Conservation (phyloP, 2,888 invertebrate species). For the Craniophora ligustri region DNA sequence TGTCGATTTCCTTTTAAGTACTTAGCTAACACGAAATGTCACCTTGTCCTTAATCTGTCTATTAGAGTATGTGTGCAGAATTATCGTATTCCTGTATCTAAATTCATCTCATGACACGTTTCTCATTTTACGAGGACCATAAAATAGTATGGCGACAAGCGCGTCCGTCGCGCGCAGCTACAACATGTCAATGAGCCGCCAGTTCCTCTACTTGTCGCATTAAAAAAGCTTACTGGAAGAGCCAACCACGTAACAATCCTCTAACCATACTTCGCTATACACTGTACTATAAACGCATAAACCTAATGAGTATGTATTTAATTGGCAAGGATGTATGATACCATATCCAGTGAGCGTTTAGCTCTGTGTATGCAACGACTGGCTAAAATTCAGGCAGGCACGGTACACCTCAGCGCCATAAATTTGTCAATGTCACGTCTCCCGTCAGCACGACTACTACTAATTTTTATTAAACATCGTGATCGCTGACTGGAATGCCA, state of each 20-base stretch:
- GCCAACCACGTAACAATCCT: constrained; percentile 18
- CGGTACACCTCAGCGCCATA: constrained; percentile 60
- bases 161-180: constrained; percentile 56
- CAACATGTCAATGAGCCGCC: constrained; percentile 62
- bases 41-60: constrained; percentile 42
- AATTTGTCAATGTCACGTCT: constrained; percentile 75
- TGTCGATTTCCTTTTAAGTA: constrained; percentile 32
- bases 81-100: constrained; percentile 58
- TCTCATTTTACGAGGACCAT: constrained; percentile 72
- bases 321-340: constrained; percentile 18
- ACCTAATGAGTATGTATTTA: constrained; percentile 18
- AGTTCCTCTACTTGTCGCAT: constrained; percentile 25
- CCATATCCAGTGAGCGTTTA: constrained; percentile 54
- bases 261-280: not conserved
- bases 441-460: constrained; percentile 60
- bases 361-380: constrained; percentile 41
- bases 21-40: constrained; percentile 20
- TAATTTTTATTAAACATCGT: constrained; percentile 64
- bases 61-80: constrained; percentile 49
- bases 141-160: constrained; percentile 71
- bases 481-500: constrained; percentile 66
- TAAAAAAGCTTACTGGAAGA: constrained; percentile 53
- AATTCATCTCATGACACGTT: constrained; percentile 64
- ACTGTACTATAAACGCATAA: constrained; percentile 15
- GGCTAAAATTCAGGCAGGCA: constrained; percentile 57